These are phyloP conservation scores for Ciona savignyi DNA, from an alignment of 23 tunicate genomes.

Conservation along the genomic window DNA sequence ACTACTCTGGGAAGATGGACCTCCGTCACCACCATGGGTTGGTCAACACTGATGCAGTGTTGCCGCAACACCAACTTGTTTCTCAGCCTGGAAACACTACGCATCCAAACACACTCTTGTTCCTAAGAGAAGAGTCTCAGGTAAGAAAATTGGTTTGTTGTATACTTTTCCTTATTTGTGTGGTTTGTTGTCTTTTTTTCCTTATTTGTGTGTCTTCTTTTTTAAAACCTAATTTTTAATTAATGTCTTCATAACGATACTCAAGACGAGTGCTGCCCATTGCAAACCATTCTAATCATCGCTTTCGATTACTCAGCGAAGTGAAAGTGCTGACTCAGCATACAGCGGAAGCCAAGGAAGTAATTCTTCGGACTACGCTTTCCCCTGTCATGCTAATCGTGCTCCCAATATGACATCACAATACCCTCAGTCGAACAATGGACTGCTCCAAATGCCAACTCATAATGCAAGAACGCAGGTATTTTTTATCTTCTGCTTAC, in stretches of 20 bases:
- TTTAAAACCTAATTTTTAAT: background rate
- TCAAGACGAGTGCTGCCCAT: too few relatives aligned
- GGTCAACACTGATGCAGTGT: background rate
- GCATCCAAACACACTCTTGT: constrained; percentile 11
- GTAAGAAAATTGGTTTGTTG: background rate
- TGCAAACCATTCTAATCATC: too few relatives aligned
- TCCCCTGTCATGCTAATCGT: background rate
- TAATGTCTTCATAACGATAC: too few relatives aligned
- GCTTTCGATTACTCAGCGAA: constrained; percentile 36
- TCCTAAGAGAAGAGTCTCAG: constrained; percentile 60
- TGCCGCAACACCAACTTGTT: background rate
- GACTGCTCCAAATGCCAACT: background rate
- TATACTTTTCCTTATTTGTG: background rate
- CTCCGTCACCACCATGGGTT: background rate
- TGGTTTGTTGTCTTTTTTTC: background rate
- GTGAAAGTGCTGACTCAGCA: constrained; percentile 83
- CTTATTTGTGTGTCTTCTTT: background rate
- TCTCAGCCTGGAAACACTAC: background rate
- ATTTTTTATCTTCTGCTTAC: too few relatives aligned
- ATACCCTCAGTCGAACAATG: background rate
- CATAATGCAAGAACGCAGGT: background rate
- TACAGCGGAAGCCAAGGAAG: constrained; percentile 83
- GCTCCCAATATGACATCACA: background rate
- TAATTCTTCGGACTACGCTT: constrained; percentile 18
- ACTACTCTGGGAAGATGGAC: too few relatives aligned